Base-by-base conservation (phyloP, 2,797 vertebrate genomes). In the Acanthurus leucopareius region DNA sequence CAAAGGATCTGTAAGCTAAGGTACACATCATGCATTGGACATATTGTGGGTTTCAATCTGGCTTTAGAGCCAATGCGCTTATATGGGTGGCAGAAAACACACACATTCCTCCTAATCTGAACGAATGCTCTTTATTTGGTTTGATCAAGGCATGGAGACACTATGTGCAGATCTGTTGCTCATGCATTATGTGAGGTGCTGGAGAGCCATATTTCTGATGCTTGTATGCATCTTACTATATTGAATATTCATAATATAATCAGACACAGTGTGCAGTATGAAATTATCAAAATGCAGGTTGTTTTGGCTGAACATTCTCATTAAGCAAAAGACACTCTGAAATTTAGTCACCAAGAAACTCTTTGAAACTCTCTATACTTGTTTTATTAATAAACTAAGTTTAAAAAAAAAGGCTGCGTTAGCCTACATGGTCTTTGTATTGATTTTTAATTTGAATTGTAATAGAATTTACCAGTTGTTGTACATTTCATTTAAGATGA, bases 211-310 rank as follows among this genome's bases (percentile, higher is more conserved):
- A 45, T 38, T 15, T 7, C 62, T 53, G 10, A 42, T 49, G 54
- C 65, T 53, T 45, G 10, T 9, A 19, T 38, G 45, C 54, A 66
- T 73, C 42, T 44, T n/a, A 7, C 20, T 0, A 0, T 14, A 7
- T n/a, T 19, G 8, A 71, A 62, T 51, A 73, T 63, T 58, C n/a
- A 56, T 59, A 40, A 69, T 67, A 40, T 51, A 22, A 66, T 42
- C 16, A 57, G 40, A 48, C 20, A 58, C 6, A 57, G 15, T 44
- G 54, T 60, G 28, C 49, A 52, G 7, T 20, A 49, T 52, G 11
- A 59, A 42, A 35, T 17, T 15, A 57, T 62, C n/a, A 47, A 9
- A 25, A 47, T 61, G 40, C 22, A 56, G 13, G 22, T 66, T 22
- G n/a, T 11, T 60, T 64, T 58, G 20, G 1, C 15, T 67, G 14